Conservation (phyloP, 1,140 invertebrate genomes). For the Atopsyche davidsoni region DNA sequence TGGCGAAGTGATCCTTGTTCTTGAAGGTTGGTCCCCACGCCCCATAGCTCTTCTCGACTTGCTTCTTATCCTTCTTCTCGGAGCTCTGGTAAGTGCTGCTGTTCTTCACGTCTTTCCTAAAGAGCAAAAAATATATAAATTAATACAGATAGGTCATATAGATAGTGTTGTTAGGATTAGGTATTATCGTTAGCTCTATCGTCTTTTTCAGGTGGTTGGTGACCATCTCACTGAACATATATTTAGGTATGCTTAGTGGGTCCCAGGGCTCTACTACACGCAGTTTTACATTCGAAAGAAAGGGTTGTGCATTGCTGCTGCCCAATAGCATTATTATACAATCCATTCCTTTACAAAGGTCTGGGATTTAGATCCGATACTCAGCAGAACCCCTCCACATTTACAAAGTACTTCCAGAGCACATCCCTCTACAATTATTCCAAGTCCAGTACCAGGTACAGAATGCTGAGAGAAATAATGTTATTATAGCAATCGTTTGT, state of each 20-base stretch:
- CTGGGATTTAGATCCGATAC: no score
- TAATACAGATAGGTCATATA: slow-evolving; percentile 17
- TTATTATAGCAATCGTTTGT: background rate
- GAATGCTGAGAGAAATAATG: background rate
- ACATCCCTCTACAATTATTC: background rate
- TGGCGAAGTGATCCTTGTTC: slow-evolving; percentile 62
- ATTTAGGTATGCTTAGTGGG: no score
- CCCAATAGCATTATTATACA: no score
- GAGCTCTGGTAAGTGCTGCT: slow-evolving; percentile 34
- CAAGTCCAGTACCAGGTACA: background rate
- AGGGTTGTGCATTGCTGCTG: no score
- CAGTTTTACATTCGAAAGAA: no score
- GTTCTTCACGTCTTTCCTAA: slow-evolving; percentile 42
- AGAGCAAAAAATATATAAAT: slow-evolving; percentile 24
- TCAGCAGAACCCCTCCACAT: background rate
- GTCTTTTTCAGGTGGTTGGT: background rate
- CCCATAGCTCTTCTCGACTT: slow-evolving; percentile 51
- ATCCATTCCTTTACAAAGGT: no score
- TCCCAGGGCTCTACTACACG: no score
- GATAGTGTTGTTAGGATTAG: slow-evolving; percentile 1
- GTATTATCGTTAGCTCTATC: background rate
- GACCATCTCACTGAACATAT: background rate
- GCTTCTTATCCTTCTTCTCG: slow-evolving; percentile 29
- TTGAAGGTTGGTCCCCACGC: slow-evolving; percentile 66
- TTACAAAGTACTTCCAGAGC: background rate